Percentiles rank a stretch among this genome's conserved stretches.
These are phyloP conservation scores for Druon quercuslanigerum DNA, from an alignment of 1,140 invertebrate genomes.

Conservation along the genomic window DNA sequence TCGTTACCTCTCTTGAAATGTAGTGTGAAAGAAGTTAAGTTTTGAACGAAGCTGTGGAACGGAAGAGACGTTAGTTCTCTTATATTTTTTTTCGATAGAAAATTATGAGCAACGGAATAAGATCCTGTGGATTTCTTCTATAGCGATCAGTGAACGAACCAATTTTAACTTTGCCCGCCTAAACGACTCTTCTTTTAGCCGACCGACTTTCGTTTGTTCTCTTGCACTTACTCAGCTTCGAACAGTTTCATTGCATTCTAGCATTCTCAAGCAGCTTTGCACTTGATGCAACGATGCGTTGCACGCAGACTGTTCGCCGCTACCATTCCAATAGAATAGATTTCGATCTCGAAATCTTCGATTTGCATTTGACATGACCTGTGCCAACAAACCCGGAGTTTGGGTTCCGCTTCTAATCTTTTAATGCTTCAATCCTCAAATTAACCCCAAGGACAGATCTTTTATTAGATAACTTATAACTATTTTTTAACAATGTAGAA, in stretches of 20 bases:
- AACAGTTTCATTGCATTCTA: slow-evolving; percentile 55
- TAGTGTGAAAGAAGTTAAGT: slow-evolving; percentile 4
- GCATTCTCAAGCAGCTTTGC: slow-evolving; percentile 17
- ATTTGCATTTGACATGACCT: not conserved
- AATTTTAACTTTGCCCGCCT: slow-evolving; percentile 53
- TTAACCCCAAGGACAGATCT: too few species aligned
- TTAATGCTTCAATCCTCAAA: too few species aligned
- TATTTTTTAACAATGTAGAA: too few species aligned
- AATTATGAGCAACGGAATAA: not conserved
- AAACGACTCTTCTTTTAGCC: slow-evolving; percentile 51
- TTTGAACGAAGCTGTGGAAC: slow-evolving; percentile 1
- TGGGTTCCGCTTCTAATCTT: not conserved
- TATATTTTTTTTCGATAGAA: not conserved
- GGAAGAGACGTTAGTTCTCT: not conserved
- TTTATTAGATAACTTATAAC: too few species aligned
- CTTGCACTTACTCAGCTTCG: slow-evolving; percentile 44
- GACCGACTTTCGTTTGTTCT: slow-evolving; percentile 51
- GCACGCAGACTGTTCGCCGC: slow-evolving; percentile 33
- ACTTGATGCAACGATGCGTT: slow-evolving; percentile 34
- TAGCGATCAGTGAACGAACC: slow-evolving; percentile 38
- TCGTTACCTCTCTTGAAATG: slow-evolving; percentile 28
- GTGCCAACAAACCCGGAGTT: not conserved
- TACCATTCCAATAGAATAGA: slow-evolving; percentile 24
- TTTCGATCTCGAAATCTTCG: slow-evolving; percentile 6
- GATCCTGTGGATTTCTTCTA: slow-evolving; percentile 22